These are phyloP conservation scores for Drosophila bocqueti DNA, from an alignment of 1,140 invertebrate species.

Conservation along the genomic window DNA sequence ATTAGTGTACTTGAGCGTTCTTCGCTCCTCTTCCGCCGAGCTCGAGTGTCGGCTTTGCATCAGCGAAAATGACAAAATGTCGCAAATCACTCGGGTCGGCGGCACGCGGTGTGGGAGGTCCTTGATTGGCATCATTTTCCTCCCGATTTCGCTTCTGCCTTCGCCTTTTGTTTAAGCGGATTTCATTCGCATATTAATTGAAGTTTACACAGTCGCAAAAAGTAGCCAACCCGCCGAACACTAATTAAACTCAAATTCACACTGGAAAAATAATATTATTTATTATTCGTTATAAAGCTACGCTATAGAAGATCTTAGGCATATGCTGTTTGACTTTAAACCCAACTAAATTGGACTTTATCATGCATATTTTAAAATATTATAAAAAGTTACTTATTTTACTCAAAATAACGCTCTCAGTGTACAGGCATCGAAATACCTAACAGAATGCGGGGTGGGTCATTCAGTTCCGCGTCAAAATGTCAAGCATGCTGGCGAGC, in stretches of 20 bases:
- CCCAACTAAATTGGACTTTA: too few relatives aligned
- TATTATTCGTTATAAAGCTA: not conserved
- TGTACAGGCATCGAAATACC: slow-evolving; percentile 26
- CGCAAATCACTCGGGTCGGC: slow-evolving; percentile 66
- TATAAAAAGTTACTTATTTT: too few relatives aligned
- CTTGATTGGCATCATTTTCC: slow-evolving; percentile 73
- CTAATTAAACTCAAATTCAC: slow-evolving; percentile 56
- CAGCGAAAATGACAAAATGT: slow-evolving; percentile 81
- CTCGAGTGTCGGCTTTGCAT: slow-evolving; percentile 76
- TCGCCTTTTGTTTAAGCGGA: slow-evolving; percentile 76
- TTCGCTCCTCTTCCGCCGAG: slow-evolving; percentile 21
- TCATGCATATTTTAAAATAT: too few relatives aligned
- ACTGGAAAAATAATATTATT: not conserved
- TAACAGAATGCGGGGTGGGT: slow-evolving; percentile 20
- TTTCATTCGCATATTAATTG: slow-evolving; percentile 81
- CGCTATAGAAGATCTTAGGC: not conserved
- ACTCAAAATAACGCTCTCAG: not conserved
- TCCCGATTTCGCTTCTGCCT: slow-evolving; percentile 20
- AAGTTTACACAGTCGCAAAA: slow-evolving; percentile 75
- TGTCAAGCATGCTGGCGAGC: slow-evolving; percentile 65
- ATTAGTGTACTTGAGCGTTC: slow-evolving; percentile 80
- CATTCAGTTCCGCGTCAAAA: slow-evolving; percentile 55
- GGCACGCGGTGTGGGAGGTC: slow-evolving; percentile 17
- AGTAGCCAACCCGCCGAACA: slow-evolving; percentile 16
- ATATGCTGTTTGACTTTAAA: rapidly evolving